A percentile compares a stretch with the other conserved stretches of the same genome.
Evolutionary conservation across 2,113 vertebrate species (phyloP).

Genomic region (Nansenia antarctica): DNA sequence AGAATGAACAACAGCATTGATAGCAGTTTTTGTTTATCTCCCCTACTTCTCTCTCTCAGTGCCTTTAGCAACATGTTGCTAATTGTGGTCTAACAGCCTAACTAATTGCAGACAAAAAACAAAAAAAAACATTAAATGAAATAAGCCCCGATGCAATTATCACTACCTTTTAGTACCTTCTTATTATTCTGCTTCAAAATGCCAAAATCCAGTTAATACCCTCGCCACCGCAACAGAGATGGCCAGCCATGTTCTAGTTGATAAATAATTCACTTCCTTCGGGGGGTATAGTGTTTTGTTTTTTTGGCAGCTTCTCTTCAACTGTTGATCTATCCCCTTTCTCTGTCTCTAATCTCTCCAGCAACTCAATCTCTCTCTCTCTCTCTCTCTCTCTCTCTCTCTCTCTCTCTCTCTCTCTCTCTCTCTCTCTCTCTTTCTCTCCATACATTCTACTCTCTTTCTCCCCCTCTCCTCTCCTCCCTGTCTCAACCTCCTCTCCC

Average conservation of each 20-base stretch:
- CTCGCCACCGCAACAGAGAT: constrained; percentile 27
- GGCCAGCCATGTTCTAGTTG: constrained; percentile 13
- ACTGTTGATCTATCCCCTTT: too few species aligned
- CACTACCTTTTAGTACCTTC: constrained; percentile 50
- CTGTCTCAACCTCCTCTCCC: constrained; percentile 27
- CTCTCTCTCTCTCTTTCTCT: constrained; percentile 5
- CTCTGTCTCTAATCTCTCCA: too few species aligned
- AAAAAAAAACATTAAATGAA: too few species aligned
- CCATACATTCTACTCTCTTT: neutral
- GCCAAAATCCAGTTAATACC: constrained; percentile 38
- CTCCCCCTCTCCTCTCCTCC: neutral
- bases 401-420: constrained; percentile 29
- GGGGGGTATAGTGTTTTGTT: constrained; percentile 1
- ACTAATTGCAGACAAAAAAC: constrained; percentile 59
- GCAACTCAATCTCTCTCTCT: neutral
- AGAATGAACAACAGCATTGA: constrained; percentile 31
- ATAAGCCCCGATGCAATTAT: constrained; percentile 45
- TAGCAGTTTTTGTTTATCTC: constrained; percentile 10
- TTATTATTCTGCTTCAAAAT: constrained; percentile 55
- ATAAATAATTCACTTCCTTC: constrained; percentile 11
- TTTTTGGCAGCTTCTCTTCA: too few species aligned
- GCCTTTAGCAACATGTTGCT: constrained; percentile 4
- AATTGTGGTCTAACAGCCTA: constrained; percentile 54
- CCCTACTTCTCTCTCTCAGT: constrained; percentile 10
- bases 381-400: constrained; percentile 2